Evolutionary conservation across 2,797 vertebrate species (phyloP).

Genomic region (Meriones psammophilus): DNA sequence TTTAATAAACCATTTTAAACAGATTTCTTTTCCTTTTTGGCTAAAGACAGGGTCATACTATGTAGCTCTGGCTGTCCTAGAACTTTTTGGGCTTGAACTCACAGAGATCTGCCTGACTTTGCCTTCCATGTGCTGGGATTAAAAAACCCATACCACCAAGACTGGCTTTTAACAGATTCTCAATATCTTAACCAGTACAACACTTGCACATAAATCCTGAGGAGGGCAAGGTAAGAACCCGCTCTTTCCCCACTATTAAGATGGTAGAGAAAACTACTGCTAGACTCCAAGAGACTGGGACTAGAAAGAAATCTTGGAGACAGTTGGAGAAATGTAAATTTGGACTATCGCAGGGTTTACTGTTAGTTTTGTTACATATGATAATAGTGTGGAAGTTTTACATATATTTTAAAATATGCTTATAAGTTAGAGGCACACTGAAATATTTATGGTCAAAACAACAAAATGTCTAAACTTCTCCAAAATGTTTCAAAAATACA

Average conservation of each 20-base stretch:
- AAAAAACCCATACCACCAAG: background rate
- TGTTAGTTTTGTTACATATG: constrained; percentile 55
- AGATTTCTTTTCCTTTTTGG: background rate
- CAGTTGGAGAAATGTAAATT: constrained; percentile 30
- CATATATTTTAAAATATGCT: constrained; percentile 61
- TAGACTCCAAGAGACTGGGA: constrained; percentile 15
- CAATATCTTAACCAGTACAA: constrained; percentile 32
- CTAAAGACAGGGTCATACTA: background rate
- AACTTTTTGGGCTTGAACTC: background rate
- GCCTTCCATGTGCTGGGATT: background rate
- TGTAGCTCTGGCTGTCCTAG: background rate
- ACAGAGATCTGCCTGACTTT: background rate
- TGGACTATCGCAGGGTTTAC: background rate
- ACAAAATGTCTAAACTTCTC: constrained; percentile 50
- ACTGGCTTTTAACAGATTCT: background rate
- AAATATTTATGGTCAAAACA: constrained; percentile 62
- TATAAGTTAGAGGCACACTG: constrained; percentile 27
- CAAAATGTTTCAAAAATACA: constrained; percentile 55
- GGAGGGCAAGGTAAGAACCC: constrained; percentile 34
- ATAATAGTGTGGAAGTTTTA: constrained; percentile 41
- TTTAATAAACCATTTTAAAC: background rate
- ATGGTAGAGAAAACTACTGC: background rate
- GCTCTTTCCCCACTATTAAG: background rate
- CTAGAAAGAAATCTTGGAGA: constrained; percentile 36
- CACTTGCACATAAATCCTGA: constrained; percentile 69